Conservation (phyloP, 2,797 vertebrate species). For the Leptatherina wallacei region DNA sequence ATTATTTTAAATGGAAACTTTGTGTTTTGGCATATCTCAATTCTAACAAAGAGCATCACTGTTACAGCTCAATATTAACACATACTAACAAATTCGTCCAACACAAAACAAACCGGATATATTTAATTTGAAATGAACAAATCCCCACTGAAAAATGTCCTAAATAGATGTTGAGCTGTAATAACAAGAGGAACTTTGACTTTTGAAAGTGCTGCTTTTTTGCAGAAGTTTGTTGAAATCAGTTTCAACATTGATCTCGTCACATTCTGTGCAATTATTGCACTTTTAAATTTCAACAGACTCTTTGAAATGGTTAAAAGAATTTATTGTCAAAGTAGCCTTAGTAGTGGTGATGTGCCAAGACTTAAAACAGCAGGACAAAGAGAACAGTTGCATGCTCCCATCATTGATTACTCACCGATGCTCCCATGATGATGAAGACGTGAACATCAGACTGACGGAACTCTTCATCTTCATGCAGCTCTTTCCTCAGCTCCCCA, state of each 20-base stretch:
- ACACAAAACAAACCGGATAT: neutral
- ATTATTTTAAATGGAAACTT: neutral
- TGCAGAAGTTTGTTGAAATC: conserved; percentile 68
- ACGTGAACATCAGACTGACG: conserved; percentile 86
- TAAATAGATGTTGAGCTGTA: neutral
- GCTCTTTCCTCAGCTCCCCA: conserved; percentile 90
- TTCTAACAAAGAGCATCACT: too few relatives aligned
- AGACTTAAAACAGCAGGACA: neutral
- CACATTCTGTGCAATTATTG: conserved; percentile 41
- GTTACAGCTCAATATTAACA: too few relatives aligned
- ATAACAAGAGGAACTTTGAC: conserved; percentile 46
- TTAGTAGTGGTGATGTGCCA: conserved; percentile 8
- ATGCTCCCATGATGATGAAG: conserved; percentile 94
- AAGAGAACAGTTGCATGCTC: neutral
- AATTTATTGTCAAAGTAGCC: neutral
- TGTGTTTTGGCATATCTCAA: neutral
- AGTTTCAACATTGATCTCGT: conserved; percentile 64
- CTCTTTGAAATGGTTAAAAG: conserved; percentile 9
- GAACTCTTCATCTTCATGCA: conserved; percentile 86
- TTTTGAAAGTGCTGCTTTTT: conserved; percentile 51
- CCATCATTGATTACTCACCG: conserved; percentile 79
- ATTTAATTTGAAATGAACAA: neutral
- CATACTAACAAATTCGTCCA: neutral
- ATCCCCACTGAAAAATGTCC: neutral
- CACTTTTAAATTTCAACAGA: conserved; percentile 40